These are phyloP conservation scores for Globia sparganii DNA, from an alignment of 2,888 invertebrate species.

Conservation along the genomic window DNA sequence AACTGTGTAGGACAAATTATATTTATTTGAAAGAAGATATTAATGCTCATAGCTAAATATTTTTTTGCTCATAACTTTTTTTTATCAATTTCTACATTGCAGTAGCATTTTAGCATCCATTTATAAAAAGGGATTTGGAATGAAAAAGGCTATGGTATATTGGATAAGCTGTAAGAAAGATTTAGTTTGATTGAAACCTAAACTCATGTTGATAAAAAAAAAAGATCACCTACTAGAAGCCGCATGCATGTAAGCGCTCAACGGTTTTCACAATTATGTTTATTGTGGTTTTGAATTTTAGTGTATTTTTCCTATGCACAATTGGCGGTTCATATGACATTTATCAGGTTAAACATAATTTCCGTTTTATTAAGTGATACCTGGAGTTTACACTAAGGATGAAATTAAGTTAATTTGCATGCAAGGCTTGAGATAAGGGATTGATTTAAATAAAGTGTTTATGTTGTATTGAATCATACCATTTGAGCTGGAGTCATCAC, in stretches of 20 bases:
- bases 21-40: neutral
- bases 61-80: neutral
- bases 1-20: constrained; percentile 10
- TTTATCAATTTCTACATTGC: neutral
- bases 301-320: neutral
- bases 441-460: neutral
- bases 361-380: neutral
- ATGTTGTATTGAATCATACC: constrained; percentile 67
- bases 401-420: neutral
- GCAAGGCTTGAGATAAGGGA: neutral
- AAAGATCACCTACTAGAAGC: neutral
- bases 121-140: neutral
- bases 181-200: neutral
- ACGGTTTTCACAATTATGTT: neutral
- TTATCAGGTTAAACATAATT: neutral
- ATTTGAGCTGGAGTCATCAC: constrained; percentile 73
- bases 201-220: neutral
- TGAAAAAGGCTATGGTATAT: neutral
- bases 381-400: neutral
- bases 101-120: neutral
- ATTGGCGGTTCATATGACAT: neutral
- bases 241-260: neutral
- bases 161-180: neutral
- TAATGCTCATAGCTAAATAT: neutral
- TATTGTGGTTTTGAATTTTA: neutral